A percentile compares a stretch with the other conserved stretches of the same genome.
Evolutionary conservation across 2,888 invertebrate genomes (phyloP).

Genomic region (Agrochola lota): DNA sequence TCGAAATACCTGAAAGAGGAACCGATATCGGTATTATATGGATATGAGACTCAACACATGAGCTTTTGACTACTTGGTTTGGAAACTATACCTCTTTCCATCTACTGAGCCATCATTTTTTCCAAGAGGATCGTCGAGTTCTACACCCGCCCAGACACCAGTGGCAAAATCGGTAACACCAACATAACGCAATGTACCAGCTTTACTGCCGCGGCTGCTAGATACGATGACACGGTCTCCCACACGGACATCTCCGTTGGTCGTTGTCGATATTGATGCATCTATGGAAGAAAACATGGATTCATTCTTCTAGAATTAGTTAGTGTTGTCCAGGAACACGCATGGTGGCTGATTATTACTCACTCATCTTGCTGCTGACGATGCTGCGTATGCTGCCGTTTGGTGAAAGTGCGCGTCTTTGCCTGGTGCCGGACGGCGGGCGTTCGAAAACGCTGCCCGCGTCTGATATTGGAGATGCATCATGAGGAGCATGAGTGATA

Average conservation of each 20-base stretch:
- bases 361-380: constrained; percentile 90
- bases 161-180: constrained; percentile 97
- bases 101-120: constrained; percentile 99
- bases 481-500: constrained; percentile 88
- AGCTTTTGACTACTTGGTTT: background rate
- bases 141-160: constrained; percentile 99
- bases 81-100: constrained; percentile 93
- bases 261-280: constrained; percentile 87
- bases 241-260: constrained; percentile 92
- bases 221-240: constrained; percentile 98
- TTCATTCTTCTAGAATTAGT: constrained; percentile 6
- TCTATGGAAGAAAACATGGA: constrained; percentile 72
- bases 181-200: constrained; percentile 95
- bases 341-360: constrained; percentile 61
- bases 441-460: constrained; percentile 87
- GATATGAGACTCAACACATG: background rate
- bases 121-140: constrained; percentile 97
- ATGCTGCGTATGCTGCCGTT: constrained; percentile 89
- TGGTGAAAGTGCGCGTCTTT: constrained; percentile 85
- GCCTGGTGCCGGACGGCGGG: constrained; percentile 85
- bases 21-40: constrained; percentile 39
- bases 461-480: constrained; percentile 87
- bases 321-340: background rate
- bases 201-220: constrained; percentile 96
- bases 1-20: constrained; percentile 95